Conservation (phyloP, 1,140 invertebrate species). For the Anadara kagoshimensis region DNA sequence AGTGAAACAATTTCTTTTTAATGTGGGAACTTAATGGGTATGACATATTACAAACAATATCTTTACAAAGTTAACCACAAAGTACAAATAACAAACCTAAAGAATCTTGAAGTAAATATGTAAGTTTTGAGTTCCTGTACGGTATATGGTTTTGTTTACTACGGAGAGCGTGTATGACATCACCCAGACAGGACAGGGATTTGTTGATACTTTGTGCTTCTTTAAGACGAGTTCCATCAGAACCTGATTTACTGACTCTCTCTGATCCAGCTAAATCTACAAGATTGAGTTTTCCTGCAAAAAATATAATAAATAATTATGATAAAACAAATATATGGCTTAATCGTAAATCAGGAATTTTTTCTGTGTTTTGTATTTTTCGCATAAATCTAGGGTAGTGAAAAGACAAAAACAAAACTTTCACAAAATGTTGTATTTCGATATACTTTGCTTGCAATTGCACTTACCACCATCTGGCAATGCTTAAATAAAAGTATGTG, state of each 20-base stretch:
- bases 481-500: too few relatives aligned
- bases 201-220: constrained; percentile 97
- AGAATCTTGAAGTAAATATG: constrained; percentile 80
- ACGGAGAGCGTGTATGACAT: constrained; percentile 94
- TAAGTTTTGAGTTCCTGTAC: constrained; percentile 73
- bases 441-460: too few relatives aligned
- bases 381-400: too few relatives aligned
- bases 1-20: too few relatives aligned
- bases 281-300: constrained; percentile 92
- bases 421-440: too few relatives aligned
- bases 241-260: constrained; percentile 94
- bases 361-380: too few relatives aligned
- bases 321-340: too few relatives aligned
- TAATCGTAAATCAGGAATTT: too few relatives aligned
- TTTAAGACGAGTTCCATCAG: constrained; percentile 88
- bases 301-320: not conserved
- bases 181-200: constrained; percentile 92
- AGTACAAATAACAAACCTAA: constrained; percentile 77
- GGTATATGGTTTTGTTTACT: constrained; percentile 73
- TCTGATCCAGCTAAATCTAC: constrained; percentile 97
- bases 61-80: not conserved
- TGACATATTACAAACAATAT: too few relatives aligned
- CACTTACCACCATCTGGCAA: too few relatives aligned
- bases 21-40: too few relatives aligned
- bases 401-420: too few relatives aligned